These are phyloP conservation scores for Adelges cooleyi DNA, from an alignment of 1,140 invertebrate genomes.

Conservation along the genomic window DNA sequence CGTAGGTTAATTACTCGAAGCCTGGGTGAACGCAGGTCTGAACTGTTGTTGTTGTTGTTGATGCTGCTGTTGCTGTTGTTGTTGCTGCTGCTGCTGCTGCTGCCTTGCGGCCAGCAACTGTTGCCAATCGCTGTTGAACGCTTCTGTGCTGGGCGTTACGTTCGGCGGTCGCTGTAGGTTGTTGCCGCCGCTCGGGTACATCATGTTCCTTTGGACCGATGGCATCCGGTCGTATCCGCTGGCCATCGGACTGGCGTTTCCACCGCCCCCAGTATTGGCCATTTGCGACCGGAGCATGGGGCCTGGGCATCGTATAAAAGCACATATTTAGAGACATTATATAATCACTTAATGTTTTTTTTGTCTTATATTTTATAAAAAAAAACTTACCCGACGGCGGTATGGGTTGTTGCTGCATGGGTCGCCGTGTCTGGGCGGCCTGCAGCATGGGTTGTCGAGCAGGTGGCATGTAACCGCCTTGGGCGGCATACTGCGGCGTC, in stretches of 20 bases:
- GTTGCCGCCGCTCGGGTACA: background rate
- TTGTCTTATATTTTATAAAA: no score
- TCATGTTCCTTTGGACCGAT: background rate
- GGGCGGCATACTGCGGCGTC: background rate
- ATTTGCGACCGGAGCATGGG: slow-evolving; percentile 22
- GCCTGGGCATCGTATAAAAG: background rate
- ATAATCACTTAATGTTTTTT: no score
- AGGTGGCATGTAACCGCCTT: slow-evolving; percentile 13
- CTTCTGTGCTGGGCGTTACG: slow-evolving; percentile 18
- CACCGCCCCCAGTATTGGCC: slow-evolving; percentile 7
- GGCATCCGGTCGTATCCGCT: slow-evolving; percentile 12
- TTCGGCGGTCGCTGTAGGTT: slow-evolving; percentile 19
- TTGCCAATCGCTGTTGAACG: slow-evolving; percentile 25
- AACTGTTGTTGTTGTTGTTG: no score
- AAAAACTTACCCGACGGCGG: slow-evolving; percentile 10
- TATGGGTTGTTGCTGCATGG: slow-evolving; percentile 15
- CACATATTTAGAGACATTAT: no score
- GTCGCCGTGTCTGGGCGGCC: slow-evolving; percentile 3
- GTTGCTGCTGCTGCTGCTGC: slow-evolving; percentile 8
- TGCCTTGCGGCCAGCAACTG: slow-evolving; percentile 15
- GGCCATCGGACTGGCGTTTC: background rate
- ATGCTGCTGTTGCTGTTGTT: background rate
- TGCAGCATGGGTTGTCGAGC: slow-evolving; percentile 3
- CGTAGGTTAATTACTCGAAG: slow-evolving; percentile 26
- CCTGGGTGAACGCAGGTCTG: slow-evolving; percentile 1